Percentiles rank a stretch among this genome's conserved stretches.
Evolutionary conservation across 2,888 invertebrate genomes (phyloP).

Genomic region (Lasius platythorax): DNA sequence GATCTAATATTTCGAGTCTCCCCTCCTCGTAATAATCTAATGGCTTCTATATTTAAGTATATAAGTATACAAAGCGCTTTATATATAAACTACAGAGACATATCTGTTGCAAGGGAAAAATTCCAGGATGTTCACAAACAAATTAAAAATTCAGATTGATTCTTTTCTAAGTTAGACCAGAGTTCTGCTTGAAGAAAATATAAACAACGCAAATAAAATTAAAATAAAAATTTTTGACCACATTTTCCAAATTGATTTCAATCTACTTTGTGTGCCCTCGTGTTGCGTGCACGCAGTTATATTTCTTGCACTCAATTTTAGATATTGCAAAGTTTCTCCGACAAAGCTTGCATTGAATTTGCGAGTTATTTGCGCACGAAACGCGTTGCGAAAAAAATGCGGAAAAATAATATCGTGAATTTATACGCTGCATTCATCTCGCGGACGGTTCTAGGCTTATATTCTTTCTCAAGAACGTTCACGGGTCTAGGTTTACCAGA

Average conservation of each 20-base stretch:
- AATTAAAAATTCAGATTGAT: background rate
- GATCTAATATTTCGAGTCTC: background rate
- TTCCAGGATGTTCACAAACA: background rate
- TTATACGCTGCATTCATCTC: slow-evolving; percentile 4
- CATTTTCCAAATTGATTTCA: background rate
- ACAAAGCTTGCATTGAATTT: slow-evolving; percentile 42
- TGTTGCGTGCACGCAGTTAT: background rate
- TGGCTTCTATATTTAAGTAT: background rate
- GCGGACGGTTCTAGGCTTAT: background rate
- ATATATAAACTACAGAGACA: background rate
- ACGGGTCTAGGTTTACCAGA: slow-evolving; percentile 60
- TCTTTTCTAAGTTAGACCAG: background rate
- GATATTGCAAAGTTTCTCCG: slow-evolving; percentile 3
- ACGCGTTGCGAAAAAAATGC: slow-evolving; percentile 5
- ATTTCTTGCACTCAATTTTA: background rate
- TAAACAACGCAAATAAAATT: background rate
- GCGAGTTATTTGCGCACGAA: background rate
- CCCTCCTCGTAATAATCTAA: slow-evolving; percentile 2
- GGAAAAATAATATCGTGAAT: background rate
- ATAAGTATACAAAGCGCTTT: background rate
- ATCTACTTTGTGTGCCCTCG: background rate
- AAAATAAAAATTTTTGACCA: no score
- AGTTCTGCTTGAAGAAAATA: background rate
- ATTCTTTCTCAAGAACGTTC: slow-evolving; percentile 53
- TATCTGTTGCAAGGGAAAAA: background rate